phyloP scores from a whole-genome alignment of 2,888 invertebrate genomes.

The Eristalis intricaria region DNA sequence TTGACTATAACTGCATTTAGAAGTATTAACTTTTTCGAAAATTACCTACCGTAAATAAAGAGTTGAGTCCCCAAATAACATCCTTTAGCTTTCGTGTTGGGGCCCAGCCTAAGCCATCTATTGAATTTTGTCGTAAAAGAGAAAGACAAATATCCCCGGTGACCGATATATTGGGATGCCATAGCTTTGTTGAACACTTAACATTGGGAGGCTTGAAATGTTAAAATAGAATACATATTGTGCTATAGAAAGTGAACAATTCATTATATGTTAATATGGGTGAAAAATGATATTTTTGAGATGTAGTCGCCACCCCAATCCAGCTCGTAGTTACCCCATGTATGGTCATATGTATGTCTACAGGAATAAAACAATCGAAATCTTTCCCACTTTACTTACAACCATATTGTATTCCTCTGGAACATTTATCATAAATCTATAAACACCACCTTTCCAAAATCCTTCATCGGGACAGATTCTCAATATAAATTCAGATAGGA shows the following conservation, averaged over 20 bases:
- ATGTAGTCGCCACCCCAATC: no score
- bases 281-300: no score
- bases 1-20: no score
- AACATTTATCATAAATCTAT: conserved; percentile 92
- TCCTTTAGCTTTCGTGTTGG: conserved; percentile 95
- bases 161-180: conserved; percentile 98
- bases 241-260: no score
- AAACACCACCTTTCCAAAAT: conserved; percentile 93
- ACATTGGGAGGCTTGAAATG: conserved; percentile 92
- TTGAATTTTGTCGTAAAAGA: conserved; percentile 92
- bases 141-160: conserved; percentile 96
- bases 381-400: conserved; percentile 83
- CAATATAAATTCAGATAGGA: conserved; percentile 90
- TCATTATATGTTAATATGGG: no score
- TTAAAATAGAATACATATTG: not conserved
- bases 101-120: conserved; percentile 97
- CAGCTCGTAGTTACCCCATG: no score
- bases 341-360: no score
- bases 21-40: no score
- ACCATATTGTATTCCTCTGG: conserved; percentile 98
- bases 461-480: conserved; percentile 92
- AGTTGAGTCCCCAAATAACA: conserved; percentile 96
- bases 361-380: no score
- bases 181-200: conserved; percentile 93
- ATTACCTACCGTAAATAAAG: conserved; percentile 92